These are phyloP conservation scores for Pseudonaja textilis DNA, from an alignment of 2,113 vertebrate species.

Conservation along the genomic window DNA sequence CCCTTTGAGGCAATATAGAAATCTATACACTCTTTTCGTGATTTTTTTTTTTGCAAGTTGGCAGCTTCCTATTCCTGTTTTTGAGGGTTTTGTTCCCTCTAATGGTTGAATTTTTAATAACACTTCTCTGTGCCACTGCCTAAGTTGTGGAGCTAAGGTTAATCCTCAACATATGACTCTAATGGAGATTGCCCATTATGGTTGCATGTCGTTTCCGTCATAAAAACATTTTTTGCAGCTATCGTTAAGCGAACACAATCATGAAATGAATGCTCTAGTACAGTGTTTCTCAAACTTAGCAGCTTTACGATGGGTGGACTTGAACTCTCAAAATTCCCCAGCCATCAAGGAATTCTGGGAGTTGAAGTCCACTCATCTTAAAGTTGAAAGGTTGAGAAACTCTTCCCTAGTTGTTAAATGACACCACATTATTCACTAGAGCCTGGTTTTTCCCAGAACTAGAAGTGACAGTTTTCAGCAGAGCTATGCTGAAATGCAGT, in stretches of 20 bases:
- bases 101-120: conserved; percentile 47
- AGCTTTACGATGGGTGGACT: not conserved
- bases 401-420: not conserved
- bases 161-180: not conserved
- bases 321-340: not conserved
- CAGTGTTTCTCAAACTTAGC: too few species aligned
- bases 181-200: not conserved
- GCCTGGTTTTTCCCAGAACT: not conserved
- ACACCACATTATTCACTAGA: not conserved
- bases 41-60: not conserved
- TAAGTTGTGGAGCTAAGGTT: not conserved
- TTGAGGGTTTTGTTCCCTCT: conserved; percentile 62
- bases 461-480: not conserved
- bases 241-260: too few species aligned
- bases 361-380: not conserved
- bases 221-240: too few species aligned
- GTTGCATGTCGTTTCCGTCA: too few species aligned
- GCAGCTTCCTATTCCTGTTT: conserved; percentile 26
- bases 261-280: too few species aligned
- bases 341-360: not conserved
- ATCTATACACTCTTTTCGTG: not conserved
- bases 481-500: not conserved
- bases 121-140: conserved; percentile 17
- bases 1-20: conserved; percentile 16
- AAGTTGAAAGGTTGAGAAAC: not conserved